Conservation (phyloP, 2,888 invertebrate species). For the Papilio demoleus region DNA sequence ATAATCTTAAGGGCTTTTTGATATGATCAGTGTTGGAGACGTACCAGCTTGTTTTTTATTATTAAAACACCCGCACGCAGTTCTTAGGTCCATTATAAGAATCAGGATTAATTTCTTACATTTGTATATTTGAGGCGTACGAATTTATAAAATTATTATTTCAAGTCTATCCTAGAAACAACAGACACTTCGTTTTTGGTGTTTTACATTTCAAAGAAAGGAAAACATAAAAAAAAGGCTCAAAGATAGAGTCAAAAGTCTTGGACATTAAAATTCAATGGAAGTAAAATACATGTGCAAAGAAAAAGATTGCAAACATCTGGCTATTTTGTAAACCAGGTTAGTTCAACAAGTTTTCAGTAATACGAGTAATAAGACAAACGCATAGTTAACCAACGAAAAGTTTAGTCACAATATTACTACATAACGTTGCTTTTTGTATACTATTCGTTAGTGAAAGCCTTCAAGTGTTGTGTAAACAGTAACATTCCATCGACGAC, state of each 20-base stretch:
- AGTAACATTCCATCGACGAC: background rate
- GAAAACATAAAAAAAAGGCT: no score
- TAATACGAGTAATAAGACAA: background rate
- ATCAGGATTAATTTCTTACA: background rate
- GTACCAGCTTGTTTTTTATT: conserved; percentile 47
- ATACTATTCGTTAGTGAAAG: background rate
- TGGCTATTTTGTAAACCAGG: background rate
- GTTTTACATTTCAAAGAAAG: no score
- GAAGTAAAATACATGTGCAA: no score
- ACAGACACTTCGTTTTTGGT: no score
- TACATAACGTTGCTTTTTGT: background rate
- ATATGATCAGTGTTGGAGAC: conserved; percentile 48
- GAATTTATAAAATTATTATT: no score
- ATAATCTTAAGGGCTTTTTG: conserved; percentile 48
- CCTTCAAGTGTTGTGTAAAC: conserved; percentile 5
- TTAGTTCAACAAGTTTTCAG: no score
- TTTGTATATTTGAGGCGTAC: background rate
- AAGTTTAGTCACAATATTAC: background rate
- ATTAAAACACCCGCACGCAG: conserved; percentile 50
- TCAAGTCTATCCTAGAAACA: no score
- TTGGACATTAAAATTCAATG: no score
- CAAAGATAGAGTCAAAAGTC: no score
- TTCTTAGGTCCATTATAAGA: conserved; percentile 42
- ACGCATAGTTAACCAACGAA: no score
- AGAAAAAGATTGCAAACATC: background rate